phyloP scores from a whole-genome alignment of 2,113 vertebrate species.

The Anseranas semipalmata region DNA sequence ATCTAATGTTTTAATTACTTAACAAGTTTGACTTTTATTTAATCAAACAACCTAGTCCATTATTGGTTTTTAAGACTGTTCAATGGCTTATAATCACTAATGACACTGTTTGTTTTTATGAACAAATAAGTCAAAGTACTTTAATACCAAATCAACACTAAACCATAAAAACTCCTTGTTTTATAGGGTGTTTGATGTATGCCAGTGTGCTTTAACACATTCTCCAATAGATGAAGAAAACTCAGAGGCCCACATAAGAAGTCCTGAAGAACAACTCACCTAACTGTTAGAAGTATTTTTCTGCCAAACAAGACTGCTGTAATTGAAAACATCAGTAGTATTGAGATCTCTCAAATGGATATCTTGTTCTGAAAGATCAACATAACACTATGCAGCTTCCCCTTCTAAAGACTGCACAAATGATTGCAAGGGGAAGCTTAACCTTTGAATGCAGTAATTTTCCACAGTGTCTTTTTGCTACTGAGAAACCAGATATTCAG shows the following conservation, averaged over 20 bases:
- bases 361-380: neutral
- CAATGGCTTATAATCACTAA: neutral
- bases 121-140: neutral
- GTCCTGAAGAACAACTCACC: neutral
- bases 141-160: neutral
- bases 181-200: neutral
- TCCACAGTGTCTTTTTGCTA: neutral
- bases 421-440: neutral
- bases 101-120: neutral
- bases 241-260: neutral
- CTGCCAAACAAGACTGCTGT: neutral
- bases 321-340: neutral
- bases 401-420: neutral
- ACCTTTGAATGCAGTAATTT: neutral
- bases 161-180: neutral
- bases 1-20: neutral
- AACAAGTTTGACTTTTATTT: slow-evolving; percentile 1
- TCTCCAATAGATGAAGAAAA: neutral
- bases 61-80: neutral
- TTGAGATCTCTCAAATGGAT: neutral
- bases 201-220: neutral
- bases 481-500: neutral
- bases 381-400: neutral
- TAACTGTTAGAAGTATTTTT: neutral
- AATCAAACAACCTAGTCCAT: neutral